Evolutionary conservation across 1,140 invertebrate genomes (phyloP).

Genomic region (Chironomus tepperi): DNA sequence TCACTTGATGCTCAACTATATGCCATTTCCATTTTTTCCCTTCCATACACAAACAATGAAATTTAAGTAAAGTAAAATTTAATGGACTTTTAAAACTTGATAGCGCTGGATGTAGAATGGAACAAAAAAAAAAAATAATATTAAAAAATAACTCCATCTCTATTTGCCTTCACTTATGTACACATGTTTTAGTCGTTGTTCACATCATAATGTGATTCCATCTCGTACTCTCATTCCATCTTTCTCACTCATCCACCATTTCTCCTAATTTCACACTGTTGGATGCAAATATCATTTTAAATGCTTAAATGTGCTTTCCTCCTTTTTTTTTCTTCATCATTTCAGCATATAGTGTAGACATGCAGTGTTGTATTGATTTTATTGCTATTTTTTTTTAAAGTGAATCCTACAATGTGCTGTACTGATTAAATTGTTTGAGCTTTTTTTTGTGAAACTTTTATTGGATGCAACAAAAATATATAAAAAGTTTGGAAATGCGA

Average conservation of each 20-base stretch:
- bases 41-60: not conserved
- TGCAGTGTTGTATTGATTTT: too few relatives aligned
- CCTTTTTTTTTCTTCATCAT: too few relatives aligned
- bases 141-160: not conserved
- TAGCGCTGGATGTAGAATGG: not conserved
- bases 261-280: not conserved
- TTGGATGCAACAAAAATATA: too few relatives aligned
- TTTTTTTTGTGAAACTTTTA: too few relatives aligned
- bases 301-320: not conserved
- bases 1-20: too few relatives aligned
- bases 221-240: too few relatives aligned
- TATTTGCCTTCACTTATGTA: not conserved
- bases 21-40: too few relatives aligned
- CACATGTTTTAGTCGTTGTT: not conserved
- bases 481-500: too few relatives aligned
- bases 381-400: too few relatives aligned
- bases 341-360: too few relatives aligned
- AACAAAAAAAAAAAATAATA: not conserved
- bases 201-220: not conserved
- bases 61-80: slow-evolving; percentile 3
- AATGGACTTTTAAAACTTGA: slow-evolving; percentile 9
- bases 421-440: too few relatives aligned
- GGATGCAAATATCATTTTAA: not conserved
- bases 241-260: not conserved
- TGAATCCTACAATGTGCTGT: too few relatives aligned